Percentiles rank a stretch among this genome's conserved stretches.
These are phyloP conservation scores for Noctua pronuba DNA, from an alignment of 2,888 invertebrate species.

Conservation along the genomic window DNA sequence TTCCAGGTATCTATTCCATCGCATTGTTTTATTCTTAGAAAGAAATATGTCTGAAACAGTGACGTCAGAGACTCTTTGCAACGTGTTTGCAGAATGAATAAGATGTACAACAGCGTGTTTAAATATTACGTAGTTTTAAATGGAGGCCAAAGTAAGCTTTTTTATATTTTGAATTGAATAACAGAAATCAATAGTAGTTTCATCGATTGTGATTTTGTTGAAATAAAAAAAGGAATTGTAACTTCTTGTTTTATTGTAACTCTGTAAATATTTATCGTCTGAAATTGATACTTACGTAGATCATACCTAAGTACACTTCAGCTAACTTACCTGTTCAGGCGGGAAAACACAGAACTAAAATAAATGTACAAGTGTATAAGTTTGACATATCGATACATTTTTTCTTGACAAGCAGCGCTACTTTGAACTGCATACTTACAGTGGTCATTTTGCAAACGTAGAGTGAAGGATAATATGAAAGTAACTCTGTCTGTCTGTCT, in stretches of 20 bases:
- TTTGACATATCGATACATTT: not conserved
- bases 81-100: not conserved
- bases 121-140: not conserved
- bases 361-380: not conserved
- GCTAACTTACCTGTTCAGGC: not conserved
- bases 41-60: constrained; percentile 1
- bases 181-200: not conserved
- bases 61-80: not conserved
- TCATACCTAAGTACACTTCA: not conserved
- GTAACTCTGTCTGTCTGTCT: not conserved
- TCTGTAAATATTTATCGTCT: not conserved
- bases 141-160: not conserved
- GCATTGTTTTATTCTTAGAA: constrained; percentile 1
- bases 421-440: not conserved
- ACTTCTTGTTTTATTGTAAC: not conserved
- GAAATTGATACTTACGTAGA: not conserved
- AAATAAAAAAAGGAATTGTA: not conserved
- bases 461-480: too few relatives aligned
- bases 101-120: not conserved
- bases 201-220: too few relatives aligned
- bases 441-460: not conserved
- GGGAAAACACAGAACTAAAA: not conserved
- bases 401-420: not conserved
- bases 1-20: constrained; percentile 1
- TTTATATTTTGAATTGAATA: not conserved